Base-by-base conservation (phyloP, 92 coral and sea anemone species). In the Ricordea florida region DNA sequence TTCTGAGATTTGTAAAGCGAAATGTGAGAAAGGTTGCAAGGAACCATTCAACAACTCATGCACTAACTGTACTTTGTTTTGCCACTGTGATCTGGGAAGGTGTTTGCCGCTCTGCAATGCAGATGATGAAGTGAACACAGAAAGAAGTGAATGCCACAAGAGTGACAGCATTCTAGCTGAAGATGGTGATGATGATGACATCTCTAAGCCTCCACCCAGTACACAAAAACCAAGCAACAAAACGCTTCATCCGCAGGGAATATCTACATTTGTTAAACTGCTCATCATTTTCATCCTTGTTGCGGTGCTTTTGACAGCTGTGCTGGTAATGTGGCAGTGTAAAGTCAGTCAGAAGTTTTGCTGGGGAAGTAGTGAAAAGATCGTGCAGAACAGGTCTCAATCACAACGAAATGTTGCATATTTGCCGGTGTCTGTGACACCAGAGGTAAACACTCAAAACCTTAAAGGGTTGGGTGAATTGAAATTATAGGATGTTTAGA, bases 21-120 rank as follows among this genome's bases (percentile, higher is more conserved):
- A 67, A 10, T 96, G 99, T 62, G 80, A 72, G 71, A 89, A 76
- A 62, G 90, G 84, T 10, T 96, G 99, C 42, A 77, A 92, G 2
- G 65, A 56, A 18, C 69, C 87, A 1, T 96, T 96, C 26, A 59
- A 85, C 25, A 61, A 67, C 7, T 73, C 68, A 9, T 96, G 97
- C 63, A 60, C 46, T 6, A 81, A 81, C 77, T 96, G 99, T 43
- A 63, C 90, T 36, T 51, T 78, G 66, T 81, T 66, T 30, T 96
- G 99, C 48, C 92, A 96, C 56, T 96, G 99, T 47, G 90, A 86
- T 22, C 42, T 72, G 0, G 99, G 99, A n/a, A 59, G 66, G 17
- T 96, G 99, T 46, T 69, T 90, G 14, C 74, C 81, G 3, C 67
- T 84, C 1, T 96, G 99, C 57, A 45, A 89, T 41, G 79, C 68